phyloP scores from a whole-genome alignment of 2,113 vertebrate species.

The Vicugna pacos region DNA sequence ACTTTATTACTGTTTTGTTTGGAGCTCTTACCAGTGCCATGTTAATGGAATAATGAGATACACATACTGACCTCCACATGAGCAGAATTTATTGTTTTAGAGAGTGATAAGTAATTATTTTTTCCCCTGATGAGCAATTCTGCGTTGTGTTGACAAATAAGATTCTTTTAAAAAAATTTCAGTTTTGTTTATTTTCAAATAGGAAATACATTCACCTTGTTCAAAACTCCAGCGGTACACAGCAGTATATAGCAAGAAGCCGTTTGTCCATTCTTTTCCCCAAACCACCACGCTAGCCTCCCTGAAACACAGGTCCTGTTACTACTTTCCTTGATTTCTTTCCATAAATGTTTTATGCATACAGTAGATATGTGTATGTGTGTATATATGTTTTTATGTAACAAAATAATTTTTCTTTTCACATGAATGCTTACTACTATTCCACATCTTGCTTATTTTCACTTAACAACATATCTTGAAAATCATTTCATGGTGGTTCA shows the following conservation, averaged over 20 bases:
- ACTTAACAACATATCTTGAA: neutral
- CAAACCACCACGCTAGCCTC: neutral
- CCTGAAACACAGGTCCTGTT: neutral
- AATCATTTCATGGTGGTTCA: neutral
- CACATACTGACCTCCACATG: neutral
- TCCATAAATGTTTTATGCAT: neutral
- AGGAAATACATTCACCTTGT: neutral
- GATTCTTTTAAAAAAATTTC: neutral
- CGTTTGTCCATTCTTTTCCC: neutral
- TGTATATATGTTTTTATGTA: neutral
- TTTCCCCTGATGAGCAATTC: neutral
- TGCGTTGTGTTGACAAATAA: neutral
- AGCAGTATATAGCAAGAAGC: neutral
- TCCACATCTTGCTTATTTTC: neutral
- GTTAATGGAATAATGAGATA: neutral
- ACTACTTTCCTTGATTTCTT: constrained; percentile 32
- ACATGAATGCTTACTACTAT: neutral
- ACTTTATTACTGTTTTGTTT: neutral
- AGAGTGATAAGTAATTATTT: neutral
- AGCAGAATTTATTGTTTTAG: neutral
- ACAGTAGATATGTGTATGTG: neutral
- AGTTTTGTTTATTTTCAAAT: neutral
- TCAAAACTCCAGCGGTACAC: neutral
- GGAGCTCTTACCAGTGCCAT: neutral
- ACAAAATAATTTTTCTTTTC: neutral